Base-by-base conservation (phyloP, 1,140 invertebrate species). In the Sesamia nonagrioides region DNA sequence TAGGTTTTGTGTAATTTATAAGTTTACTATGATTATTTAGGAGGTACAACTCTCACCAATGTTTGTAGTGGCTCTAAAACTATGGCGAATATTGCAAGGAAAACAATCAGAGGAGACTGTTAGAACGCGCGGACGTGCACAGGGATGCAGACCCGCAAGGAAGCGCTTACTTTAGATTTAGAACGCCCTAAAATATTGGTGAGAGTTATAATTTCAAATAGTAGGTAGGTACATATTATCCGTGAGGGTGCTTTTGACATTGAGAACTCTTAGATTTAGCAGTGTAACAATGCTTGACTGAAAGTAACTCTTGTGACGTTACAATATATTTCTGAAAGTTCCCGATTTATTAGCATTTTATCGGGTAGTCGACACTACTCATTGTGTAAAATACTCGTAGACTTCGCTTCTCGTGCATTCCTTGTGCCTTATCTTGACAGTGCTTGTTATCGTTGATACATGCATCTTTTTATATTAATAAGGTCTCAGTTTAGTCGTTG, bases 371-470 rank as follows among this genome's bases (percentile, higher is more conserved):
- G 56, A 60, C 11, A 42, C 17, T 54, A 68, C 40, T 42, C 17
- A 37, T 52, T 40, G 74, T 54, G 58, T 77, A 68, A 66, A 66
- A 42, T 54, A 77, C 74, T 77, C 74, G 74, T 68, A 68, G 60
- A 82, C 68, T 78, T 81, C 77, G 79, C 83, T 84, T 84, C 82
- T 85, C 66, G 87, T 87, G 92, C 92, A 92, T 93, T 93, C 91
- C 91, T 84, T 85, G 92, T 93, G 92, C 92, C 91, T 92, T 92
- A 92, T 86, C 81, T 54, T 21, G 74, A 77, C 33, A 66, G 50
- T 27, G 74, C 50, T 45, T 42, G 50, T 77, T 77, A 18, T 21
- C 37, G 42, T 63, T 60, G n/a, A 75, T 61, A 27, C 75, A 48
- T 68, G 27, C 68, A 78, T 78, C 58, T 71, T 66, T 56, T 54